Evolutionary conservation across 1,140 invertebrate species (phyloP), one percentile per base, ranked within the genome.

Genomic region (Drosophila tsacasi): DNA sequence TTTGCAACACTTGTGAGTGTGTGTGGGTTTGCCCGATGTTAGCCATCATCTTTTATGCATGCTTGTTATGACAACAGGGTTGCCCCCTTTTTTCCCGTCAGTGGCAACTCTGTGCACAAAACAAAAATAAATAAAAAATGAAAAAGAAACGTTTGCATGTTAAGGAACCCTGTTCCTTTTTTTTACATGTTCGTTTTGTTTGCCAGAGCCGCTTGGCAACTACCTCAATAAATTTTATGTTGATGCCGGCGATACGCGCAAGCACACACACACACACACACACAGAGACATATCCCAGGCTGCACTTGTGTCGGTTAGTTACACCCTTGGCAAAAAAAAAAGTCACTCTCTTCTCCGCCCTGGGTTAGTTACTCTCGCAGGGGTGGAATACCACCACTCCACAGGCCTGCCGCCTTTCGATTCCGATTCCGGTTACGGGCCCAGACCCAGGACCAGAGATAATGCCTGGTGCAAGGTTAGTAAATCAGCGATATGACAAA

Each of bases 401-500:
- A n/a, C 50, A 35, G 19, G 52, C 13, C 52, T 15, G n/a, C 50
- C 8, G 19, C 8, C 32, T 17, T 55, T 23, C 32, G 55, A 44
- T 58, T 67, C 44, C 35, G 30, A 54, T 57, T 52, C 47, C 55
- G 58, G 58, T n/a, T 72, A 37, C 23, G 25, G 27, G 5, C 39
- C 44, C 47, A 37, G 54, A 50, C 75, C 10, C 75, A 79, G 21
- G 21, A 47, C 47, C 47, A 73, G 76, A 89, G 85, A 90, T 90
- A 90, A 89, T 76, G 74, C 54, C 60, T 84, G 67, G 79, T 79
- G 75, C 76, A 76, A 82, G 78, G 85, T 89, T 89, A 90, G 85
- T 85, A 89, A 84, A 84, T 84, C 84, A 84, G 74, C 85, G 84
- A 87, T 87, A 87, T 87, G 84, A 87, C 81, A 89, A 87, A 84